A percentile compares a stretch with the other conserved stretches of the same genome.
These are phyloP conservation scores for Agrochola litura DNA, from an alignment of 2,888 invertebrate species.

Conservation along the genomic window DNA sequence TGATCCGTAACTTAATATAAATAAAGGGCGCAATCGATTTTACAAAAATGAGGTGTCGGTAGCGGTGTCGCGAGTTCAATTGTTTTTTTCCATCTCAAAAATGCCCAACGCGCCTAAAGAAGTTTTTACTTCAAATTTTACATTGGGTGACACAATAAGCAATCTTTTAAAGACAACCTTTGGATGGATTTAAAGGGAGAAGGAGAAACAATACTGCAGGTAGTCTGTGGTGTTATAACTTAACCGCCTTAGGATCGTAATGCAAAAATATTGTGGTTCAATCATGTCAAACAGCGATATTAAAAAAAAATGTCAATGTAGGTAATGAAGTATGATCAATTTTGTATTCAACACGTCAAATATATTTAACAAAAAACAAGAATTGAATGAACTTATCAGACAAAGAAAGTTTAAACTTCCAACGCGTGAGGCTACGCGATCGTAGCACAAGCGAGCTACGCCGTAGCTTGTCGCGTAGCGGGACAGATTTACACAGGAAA, in stretches of 20 bases:
- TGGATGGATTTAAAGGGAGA: not conserved
- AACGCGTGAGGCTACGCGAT: not conserved
- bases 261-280: not conserved
- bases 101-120: no score
- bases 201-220: not conserved
- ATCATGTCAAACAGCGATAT: not conserved
- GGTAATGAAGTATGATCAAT: not conserved
- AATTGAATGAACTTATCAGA: not conserved
- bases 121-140: no score
- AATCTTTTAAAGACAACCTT: no score
- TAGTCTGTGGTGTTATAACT: not conserved
- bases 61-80: no score
- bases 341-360: not conserved
- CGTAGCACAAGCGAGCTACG: constrained; percentile 26
- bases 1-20: no score
- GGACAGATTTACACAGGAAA: no score
- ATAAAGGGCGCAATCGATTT: no score
- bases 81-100: no score
- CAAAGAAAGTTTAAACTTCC: not conserved
- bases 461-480: constrained; percentile 32
- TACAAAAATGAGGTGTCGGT: no score
- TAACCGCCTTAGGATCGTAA: not conserved
- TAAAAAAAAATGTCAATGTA: not conserved
- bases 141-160: no score
- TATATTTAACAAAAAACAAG: not conserved